Percentiles rank a stretch among this genome's conserved stretches.
Evolutionary conservation across 2,797 vertebrate species (phyloP).

Genomic region (Nothura maculosa): DNA sequence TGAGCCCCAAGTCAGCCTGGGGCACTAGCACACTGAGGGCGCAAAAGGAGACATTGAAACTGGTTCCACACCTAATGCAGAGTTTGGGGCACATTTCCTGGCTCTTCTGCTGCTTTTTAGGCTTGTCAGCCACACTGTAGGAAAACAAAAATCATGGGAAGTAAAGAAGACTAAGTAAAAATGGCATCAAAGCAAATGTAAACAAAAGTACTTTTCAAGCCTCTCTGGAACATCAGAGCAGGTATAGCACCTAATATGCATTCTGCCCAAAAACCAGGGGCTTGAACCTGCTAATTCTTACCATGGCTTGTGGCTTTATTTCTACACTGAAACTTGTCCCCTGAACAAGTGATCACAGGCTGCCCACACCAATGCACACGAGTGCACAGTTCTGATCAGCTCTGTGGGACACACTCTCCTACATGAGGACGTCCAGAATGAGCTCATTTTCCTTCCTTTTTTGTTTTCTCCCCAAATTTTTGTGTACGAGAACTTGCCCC

Average conservation of each 20-base stretch:
- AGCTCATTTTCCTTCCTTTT: not conserved
- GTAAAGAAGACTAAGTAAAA: slow-evolving; percentile 77
- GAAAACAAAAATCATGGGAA: slow-evolving; percentile 79
- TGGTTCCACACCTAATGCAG: slow-evolving; percentile 78
- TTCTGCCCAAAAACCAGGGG: slow-evolving; percentile 30
- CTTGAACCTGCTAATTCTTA: slow-evolving; percentile 11
- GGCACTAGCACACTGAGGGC: slow-evolving; percentile 66
- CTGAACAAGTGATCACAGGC: not conserved
- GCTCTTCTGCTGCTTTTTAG: slow-evolving; percentile 80
- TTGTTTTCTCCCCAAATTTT: not conserved
- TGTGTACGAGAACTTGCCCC: not conserved
- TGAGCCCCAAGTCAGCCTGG: slow-evolving; percentile 32
- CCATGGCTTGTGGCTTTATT: not conserved
- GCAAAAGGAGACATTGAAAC: slow-evolving; percentile 77
- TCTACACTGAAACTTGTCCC: not conserved
- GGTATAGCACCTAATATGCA: slow-evolving; percentile 54
- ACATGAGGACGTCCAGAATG: not conserved
- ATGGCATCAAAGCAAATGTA: slow-evolving; percentile 70
- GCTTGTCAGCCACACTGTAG: slow-evolving; percentile 80
- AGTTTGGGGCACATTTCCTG: slow-evolving; percentile 79
- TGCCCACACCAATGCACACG: rapidly evolving
- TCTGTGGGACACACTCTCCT: not conserved
- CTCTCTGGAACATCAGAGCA: slow-evolving; percentile 61
- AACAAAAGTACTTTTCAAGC: slow-evolving; percentile 63
- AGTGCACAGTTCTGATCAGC: not conserved